phyloP scores from a whole-genome alignment of 2,113 vertebrate species.

The Chloropsis cyanopogon region DNA sequence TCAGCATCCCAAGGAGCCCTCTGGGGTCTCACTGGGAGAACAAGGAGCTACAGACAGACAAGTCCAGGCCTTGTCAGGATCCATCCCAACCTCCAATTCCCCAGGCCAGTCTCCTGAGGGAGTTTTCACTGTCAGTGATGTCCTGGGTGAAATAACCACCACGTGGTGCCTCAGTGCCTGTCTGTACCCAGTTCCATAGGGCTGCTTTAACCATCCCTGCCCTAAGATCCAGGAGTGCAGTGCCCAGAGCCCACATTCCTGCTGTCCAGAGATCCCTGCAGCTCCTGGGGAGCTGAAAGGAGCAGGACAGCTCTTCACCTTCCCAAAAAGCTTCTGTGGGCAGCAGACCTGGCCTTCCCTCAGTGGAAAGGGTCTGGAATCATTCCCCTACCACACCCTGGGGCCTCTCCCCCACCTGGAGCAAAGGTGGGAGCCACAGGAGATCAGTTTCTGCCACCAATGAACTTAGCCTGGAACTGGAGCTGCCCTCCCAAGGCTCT shows the following conservation, averaged over 20 bases:
- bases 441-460: not conserved
- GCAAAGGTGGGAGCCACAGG: not conserved
- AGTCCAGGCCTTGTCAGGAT: not conserved
- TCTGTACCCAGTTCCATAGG: not conserved
- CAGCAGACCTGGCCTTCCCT: not conserved
- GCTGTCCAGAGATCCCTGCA: not conserved
- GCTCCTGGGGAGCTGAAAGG: not conserved
- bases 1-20: not conserved
- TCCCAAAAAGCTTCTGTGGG: not conserved
- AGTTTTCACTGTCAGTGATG: not conserved
- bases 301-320: not conserved
- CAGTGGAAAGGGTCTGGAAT: not conserved
- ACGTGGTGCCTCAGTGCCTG: not conserved
- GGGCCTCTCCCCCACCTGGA: not conserved
- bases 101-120: not conserved
- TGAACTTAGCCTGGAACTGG: not conserved
- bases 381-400: accelerated
- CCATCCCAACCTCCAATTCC: not conserved
- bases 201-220: not conserved
- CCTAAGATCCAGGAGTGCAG: not conserved
- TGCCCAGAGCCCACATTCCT: not conserved
- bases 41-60: accelerated
- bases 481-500: not conserved
- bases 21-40: accelerated
- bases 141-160: not conserved